A percentile compares a stretch with the other conserved stretches of the same genome.
Evolutionary conservation across 2,888 invertebrate genomes (phyloP).

Genomic region (Coleophora deauratella): DNA sequence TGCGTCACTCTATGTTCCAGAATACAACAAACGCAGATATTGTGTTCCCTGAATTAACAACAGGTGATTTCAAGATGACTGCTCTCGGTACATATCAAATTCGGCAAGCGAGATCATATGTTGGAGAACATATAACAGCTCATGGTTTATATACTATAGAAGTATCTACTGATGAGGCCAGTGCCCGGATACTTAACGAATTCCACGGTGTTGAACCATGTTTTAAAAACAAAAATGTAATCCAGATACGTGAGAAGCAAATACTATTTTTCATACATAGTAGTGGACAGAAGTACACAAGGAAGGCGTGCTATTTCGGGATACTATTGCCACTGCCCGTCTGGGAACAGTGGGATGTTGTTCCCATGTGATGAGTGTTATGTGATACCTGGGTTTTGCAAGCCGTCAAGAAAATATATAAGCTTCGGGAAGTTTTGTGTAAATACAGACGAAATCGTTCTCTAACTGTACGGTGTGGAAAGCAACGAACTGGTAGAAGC

Average conservation of each 20-base stretch:
- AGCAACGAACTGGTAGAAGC: too few species aligned
- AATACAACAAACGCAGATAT: background rate
- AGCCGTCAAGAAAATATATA: slow-evolving; percentile 1
- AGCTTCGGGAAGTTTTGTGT: too few species aligned
- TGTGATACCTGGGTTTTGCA: slow-evolving; percentile 13
- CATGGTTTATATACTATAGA: slow-evolving; percentile 1
- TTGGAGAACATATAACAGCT: slow-evolving; percentile 5
- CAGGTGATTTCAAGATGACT: slow-evolving; percentile 6
- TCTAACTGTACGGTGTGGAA: too few species aligned
- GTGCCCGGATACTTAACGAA: background rate
- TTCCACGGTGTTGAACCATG: slow-evolving; percentile 1
- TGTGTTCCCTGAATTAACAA: slow-evolving; percentile 1
- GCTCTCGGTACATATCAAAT: slow-evolving; percentile 11
- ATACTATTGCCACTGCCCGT: slow-evolving; percentile 13
- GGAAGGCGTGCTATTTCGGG: slow-evolving; percentile 3
- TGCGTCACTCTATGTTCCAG: background rate
- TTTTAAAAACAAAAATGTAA: slow-evolving; percentile 6
- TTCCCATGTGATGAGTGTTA: slow-evolving; percentile 12
- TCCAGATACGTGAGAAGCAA: slow-evolving; percentile 6
- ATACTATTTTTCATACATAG: slow-evolving; percentile 11
- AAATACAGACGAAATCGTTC: too few species aligned
- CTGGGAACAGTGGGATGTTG: slow-evolving; percentile 12
- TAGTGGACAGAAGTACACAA: slow-evolving; percentile 1
- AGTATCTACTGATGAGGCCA: background rate
- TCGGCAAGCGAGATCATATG: slow-evolving; percentile 12